These are phyloP conservation scores for Arge pagana DNA, from an alignment of 2,888 invertebrate genomes.

Conservation along the genomic window DNA sequence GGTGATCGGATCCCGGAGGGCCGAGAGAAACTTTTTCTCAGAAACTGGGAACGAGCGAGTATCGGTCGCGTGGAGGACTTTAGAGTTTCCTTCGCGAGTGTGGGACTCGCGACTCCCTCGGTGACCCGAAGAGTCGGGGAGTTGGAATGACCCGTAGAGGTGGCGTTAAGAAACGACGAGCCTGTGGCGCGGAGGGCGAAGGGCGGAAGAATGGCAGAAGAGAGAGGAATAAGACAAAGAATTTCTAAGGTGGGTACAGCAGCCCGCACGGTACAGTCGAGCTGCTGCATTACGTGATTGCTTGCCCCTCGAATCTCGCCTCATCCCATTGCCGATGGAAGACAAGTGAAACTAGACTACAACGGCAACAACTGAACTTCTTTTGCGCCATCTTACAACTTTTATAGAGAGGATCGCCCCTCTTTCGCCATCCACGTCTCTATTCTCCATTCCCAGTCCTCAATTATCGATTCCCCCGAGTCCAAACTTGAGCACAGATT, in stretches of 20 bases:
- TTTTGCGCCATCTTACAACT: constrained; percentile 35
- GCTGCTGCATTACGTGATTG: constrained; percentile 51
- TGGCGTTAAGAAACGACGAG: neutral
- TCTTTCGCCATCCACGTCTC: constrained; percentile 7
- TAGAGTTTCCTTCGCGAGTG: no score
- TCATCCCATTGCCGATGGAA: constrained; percentile 27
- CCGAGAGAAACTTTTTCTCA: no score
- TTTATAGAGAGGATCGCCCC: constrained; percentile 35
- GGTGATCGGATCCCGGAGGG: no score
- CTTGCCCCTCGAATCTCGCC: constrained; percentile 29
- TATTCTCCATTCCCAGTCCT: constrained; percentile 14
- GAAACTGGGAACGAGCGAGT: no score
- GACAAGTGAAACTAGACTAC: constrained; percentile 35
- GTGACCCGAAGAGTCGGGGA: constrained; percentile 2
- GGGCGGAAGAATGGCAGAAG: no score
- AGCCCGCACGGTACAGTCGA: constrained; percentile 21
- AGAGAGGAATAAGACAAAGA: no score
- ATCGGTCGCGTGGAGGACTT: no score
- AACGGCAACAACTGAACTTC: constrained; percentile 24
- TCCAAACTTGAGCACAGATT: constrained; percentile 47
- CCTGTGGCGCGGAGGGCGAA: neutral
- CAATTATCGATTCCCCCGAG: constrained; percentile 19
- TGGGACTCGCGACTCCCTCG: no score
- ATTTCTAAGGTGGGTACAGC: constrained; percentile 1
- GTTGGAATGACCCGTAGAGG: constrained; percentile 4